phyloP scores from a whole-genome alignment of 1,140 invertebrate genomes.

The Drosophila trapezifrons region DNA sequence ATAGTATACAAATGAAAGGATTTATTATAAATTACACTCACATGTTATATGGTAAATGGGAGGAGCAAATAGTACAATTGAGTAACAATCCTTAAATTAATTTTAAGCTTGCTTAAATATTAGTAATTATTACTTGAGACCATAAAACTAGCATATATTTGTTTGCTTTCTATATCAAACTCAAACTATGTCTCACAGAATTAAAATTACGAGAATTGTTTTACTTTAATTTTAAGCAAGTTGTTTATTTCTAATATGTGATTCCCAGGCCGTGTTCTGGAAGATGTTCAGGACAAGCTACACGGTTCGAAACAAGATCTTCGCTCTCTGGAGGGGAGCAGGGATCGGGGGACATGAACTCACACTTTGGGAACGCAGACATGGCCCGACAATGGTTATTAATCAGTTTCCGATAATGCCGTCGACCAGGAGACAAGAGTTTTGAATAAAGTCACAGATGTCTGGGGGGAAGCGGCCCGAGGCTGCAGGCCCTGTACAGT shows the following conservation, averaged over 20 bases:
- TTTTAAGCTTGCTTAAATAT: too few species aligned
- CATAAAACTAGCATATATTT: too few species aligned
- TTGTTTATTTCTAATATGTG: neutral
- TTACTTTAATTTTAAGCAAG: neutral
- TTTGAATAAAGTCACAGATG: constrained; percentile 65
- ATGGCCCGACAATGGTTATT: constrained; percentile 71
- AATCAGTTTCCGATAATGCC: constrained; percentile 80
- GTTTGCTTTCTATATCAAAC: too few species aligned
- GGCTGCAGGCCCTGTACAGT: constrained; percentile 9
- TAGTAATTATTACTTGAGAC: too few species aligned
- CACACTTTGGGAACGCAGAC: constrained; percentile 32
- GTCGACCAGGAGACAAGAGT: constrained; percentile 67
- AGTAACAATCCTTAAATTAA: too few species aligned
- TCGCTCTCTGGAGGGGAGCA: constrained; percentile 7
- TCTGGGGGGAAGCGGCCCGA: constrained; percentile 11
- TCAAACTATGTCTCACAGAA: too few species aligned
- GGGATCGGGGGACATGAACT: constrained; percentile 10
- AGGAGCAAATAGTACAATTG: too few species aligned
- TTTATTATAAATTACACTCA: too few species aligned
- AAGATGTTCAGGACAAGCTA: constrained; percentile 54
- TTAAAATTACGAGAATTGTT: neutral
- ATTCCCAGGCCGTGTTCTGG: constrained; percentile 50
- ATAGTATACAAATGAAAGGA: too few species aligned
- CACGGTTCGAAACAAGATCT: constrained; percentile 70
- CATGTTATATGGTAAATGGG: too few species aligned